Evolutionary conservation across 2,888 invertebrate genomes (phyloP), one percentile per base, ranked within the genome.

Genomic region (Hyppa rectilinea): DNA sequence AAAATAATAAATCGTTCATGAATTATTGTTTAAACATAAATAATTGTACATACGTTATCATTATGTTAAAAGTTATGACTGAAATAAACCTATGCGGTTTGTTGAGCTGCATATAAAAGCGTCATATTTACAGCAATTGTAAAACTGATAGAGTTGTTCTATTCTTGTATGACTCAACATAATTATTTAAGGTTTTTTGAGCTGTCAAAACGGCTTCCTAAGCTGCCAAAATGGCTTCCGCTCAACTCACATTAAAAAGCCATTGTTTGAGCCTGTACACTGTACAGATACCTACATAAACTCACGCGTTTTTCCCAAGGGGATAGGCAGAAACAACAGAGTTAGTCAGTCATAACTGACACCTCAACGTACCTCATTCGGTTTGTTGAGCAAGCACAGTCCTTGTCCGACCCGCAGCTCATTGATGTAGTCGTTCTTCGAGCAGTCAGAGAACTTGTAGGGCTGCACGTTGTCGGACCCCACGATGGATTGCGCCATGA

Each of bases 391-490:
- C 85, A 99, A 97, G 94, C 99, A 99, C 82, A 99, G 97, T 47
- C 98, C 98, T 88, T 98, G 98, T 31, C 99, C 99, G 79, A 97
- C 97, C 87, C 98, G 97, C 84, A 99, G 96, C 85, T 98, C 97
- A 88, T 98, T 98, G 92, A 98, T 98, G 95, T 99, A 99, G 93
- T 99, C 99, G 79, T 97, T 97, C 94, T 98, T 97, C 91, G 99
- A 99, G 96, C 99, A 99, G 89, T 99, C 98, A 49, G 99, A 99
- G 96, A 99, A 99, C 96, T 99, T 98, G 96, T 99, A 99, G 4
- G 99, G 99, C 93, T 99, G 99, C 63, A 99, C 98, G 92, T 98
- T 98, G 91, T 99, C 98, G 87, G 97, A 96, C 43, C 99, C 98
- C 55, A 99, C 98, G 89, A 99, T 98, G 80, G 98, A 98, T 95